Evolutionary conservation across 2,113 vertebrate species (phyloP).

Genomic region (Zosterops lateralis): DNA sequence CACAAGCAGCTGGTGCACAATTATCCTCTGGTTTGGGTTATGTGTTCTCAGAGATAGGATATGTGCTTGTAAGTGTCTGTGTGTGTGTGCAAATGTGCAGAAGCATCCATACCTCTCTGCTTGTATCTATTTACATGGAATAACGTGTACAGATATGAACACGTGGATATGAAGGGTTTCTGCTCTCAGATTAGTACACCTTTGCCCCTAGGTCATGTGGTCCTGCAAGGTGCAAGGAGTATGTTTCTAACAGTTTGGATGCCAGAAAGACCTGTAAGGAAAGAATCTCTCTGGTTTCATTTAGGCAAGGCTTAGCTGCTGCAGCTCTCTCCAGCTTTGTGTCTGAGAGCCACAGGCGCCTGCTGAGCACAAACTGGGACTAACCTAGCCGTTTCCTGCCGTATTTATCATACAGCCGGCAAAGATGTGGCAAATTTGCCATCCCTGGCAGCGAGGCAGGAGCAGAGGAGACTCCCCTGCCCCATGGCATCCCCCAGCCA

Average conservation of each 20-base stretch:
- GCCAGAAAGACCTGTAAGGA: not conserved
- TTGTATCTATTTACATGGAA: accelerated
- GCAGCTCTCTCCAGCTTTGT: slow-evolving; percentile 52
- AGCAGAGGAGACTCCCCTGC: not conserved
- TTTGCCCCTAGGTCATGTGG: not conserved
- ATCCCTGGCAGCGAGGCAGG: slow-evolving; percentile 17
- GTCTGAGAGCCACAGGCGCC: slow-evolving; percentile 23
- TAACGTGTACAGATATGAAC: accelerated
- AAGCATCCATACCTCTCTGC: not conserved
- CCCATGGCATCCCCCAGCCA: not conserved
- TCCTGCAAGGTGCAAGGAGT: not conserved
- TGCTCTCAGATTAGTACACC: not conserved
- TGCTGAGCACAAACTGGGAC: not conserved
- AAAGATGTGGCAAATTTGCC: slow-evolving; percentile 40
- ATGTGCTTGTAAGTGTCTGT: not conserved
- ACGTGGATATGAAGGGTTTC: not conserved
- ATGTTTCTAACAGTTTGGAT: not conserved
- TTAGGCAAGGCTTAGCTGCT: not conserved
- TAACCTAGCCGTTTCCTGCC: slow-evolving; percentile 1
- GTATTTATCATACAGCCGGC: slow-evolving; percentile 1
- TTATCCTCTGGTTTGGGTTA: not conserved
- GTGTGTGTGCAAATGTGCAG: not conserved
- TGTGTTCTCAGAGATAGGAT: not conserved
- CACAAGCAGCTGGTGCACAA: not conserved
- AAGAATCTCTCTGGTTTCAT: not conserved